Percentiles rank a stretch among this genome's conserved stretches.
These are phyloP conservation scores for Onychorhynchus coronatus DNA, from an alignment of 2,113 vertebrate genomes.

Conservation along the genomic window DNA sequence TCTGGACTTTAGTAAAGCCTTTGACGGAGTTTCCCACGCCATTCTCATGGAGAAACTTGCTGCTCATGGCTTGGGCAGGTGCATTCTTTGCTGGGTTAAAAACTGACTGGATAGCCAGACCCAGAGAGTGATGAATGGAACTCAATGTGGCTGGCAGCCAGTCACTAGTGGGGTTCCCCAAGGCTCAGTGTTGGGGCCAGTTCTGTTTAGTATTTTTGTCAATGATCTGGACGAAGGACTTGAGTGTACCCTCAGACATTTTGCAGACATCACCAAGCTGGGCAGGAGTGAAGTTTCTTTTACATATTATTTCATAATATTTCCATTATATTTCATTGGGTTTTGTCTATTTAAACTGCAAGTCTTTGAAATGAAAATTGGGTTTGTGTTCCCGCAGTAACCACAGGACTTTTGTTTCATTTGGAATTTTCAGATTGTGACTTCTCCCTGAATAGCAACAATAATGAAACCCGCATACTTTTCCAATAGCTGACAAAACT, in stretches of 20 bases:
- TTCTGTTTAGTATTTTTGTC: not conserved
- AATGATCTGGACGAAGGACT: not conserved
- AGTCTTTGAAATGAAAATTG: not conserved
- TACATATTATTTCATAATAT: too few relatives aligned
- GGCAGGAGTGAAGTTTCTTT: not conserved
- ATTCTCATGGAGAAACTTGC: too few relatives aligned
- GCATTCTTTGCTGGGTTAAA: not conserved
- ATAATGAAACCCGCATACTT: not conserved
- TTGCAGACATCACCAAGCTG: not conserved
- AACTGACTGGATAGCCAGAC: too few relatives aligned
- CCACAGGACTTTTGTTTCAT: not conserved
- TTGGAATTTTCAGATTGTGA: not conserved
- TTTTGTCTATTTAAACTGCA: not conserved
- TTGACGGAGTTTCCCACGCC: not conserved
- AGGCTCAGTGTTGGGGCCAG: rapidly evolving
- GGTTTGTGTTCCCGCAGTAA: not conserved
- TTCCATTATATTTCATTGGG: not conserved
- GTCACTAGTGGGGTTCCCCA: not conserved
- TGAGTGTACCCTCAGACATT: not conserved
- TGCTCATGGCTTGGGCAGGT: not conserved
- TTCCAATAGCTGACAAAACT: not conserved
- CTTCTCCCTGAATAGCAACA: not conserved
- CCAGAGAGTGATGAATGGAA: not conserved
- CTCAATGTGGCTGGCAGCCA: not conserved
- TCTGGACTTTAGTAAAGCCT: not conserved